Percentiles rank a stretch among this genome's conserved stretches.
These are phyloP conservation scores for Aldrovandia affinis DNA, from an alignment of 2,797 vertebrate species.

Conservation along the genomic window DNA sequence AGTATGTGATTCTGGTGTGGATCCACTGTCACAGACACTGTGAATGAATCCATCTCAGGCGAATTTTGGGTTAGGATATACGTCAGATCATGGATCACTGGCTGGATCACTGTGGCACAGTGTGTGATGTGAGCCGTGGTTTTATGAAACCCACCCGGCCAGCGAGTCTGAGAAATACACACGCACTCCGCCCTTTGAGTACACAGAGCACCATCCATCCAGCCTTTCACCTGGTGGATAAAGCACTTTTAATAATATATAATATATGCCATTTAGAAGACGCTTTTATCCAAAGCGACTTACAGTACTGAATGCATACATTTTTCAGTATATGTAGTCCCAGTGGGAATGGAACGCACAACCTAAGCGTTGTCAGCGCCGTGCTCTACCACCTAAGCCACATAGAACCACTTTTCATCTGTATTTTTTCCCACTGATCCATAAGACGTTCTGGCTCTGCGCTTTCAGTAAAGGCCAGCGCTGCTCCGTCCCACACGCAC, in stretches of 20 bases:
- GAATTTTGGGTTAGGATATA: neutral
- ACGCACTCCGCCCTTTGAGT: neutral
- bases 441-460: neutral
- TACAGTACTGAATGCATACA: no score
- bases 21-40: neutral
- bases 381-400: no score
- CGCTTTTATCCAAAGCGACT: no score
- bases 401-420: no score
- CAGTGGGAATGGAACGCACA: no score
- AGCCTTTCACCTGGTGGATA: neutral
- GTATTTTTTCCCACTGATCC: neutral
- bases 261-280: no score
- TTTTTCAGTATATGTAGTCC: no score
- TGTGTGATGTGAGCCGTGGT: neutral
- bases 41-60: neutral
- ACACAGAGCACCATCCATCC: neutral
- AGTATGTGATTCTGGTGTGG: neutral
- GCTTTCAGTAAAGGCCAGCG: neutral
- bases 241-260: no score
- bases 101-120: neutral
- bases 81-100: neutral
- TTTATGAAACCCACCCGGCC: neutral
- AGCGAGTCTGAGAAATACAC: neutral
- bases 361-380: no score
- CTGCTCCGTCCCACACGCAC: neutral